These are phyloP conservation scores for Lypha dubia DNA, from an alignment of 2,888 invertebrate species.

Conservation along the genomic window DNA sequence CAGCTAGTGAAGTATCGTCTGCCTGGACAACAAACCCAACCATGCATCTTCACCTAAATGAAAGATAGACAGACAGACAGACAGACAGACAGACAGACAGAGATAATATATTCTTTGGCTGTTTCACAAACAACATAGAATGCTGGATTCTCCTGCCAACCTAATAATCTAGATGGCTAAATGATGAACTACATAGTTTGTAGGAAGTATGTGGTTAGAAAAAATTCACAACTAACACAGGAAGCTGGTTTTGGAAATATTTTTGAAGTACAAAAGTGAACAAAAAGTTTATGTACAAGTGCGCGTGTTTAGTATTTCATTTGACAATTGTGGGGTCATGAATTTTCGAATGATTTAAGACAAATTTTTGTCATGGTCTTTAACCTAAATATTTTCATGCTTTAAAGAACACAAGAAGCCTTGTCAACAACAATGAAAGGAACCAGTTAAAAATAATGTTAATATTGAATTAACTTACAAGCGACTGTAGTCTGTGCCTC, in stretches of 20 bases:
- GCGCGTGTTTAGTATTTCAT: neutral
- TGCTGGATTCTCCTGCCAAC: conserved; percentile 10
- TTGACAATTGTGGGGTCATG: conserved; percentile 40
- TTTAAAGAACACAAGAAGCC: neutral
- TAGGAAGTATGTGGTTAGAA: conserved; percentile 15
- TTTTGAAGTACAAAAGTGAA: neutral
- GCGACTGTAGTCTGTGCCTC: no score
- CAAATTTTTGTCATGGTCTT: conserved; percentile 24
- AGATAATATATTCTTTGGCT: conserved; percentile 35
- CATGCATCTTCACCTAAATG: conserved; percentile 40
- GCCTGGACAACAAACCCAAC: conserved; percentile 41
- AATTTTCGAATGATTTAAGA: conserved; percentile 20
- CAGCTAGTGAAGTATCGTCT: conserved; percentile 67
- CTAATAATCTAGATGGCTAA: conserved; percentile 52
- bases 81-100: conserved; percentile 2
- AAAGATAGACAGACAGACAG: conserved; percentile 19
- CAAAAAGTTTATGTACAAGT: neutral
- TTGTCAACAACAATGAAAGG: neutral
- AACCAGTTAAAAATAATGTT: neutral
- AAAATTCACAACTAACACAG: conserved; percentile 22
- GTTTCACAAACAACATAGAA: conserved; percentile 45
- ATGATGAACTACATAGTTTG: conserved; percentile 42
- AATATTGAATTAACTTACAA: neutral
- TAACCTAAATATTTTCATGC: neutral
- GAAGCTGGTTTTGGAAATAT: conserved; percentile 28